Evolutionary conservation across 2,888 invertebrate species (phyloP), one percentile per base, ranked within the genome.

Genomic region (Chaetogeoica ovagalla): DNA sequence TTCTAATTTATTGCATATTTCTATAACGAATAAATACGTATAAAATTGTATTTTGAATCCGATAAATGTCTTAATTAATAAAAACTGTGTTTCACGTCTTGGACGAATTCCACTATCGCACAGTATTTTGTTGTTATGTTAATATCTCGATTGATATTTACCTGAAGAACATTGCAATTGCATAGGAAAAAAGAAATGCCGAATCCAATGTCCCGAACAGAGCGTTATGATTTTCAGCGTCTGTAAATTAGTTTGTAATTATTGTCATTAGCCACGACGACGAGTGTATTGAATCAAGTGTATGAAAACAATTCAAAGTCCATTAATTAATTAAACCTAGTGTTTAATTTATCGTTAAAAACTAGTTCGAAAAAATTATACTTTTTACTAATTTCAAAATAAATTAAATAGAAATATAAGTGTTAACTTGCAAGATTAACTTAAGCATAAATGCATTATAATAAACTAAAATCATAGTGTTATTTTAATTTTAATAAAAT

Each of bases 181-280:
- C 97, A 86, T 98, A 98, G 0, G 94, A 91, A 86, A 97, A 95
- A 0, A 98, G 89, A 86, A 96, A 98, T 0, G 96, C 92, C 0
- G 96, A 95, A 86, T 98, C 98, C 83, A 98, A 87, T 13, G 92
- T 90, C 0, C 97, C 97, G 60, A 98, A 90, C 57, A 96, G 86
- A 1, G 92, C 90, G 82, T 92, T 90, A 1, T 94, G 92, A 85
- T 93, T 91, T 21, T 87, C 85, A 0, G 89, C 89, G 86, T 93
- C 93, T 93, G 84, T 57, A 86, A 87, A 84, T 83, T 84, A 69
- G 68, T 23, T 11, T 4, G 30, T 62, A 79, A 77, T 48, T 52
- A 52, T 55, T 7, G 30, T 30, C 13, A 48, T 15, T 48, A 13
- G 3, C 48, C 15, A 48, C 11, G 13, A 19, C 48, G 1, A 48